A percentile compares a stretch with the other conserved stretches of the same genome.
phyloP scores from a whole-genome alignment of 2,888 invertebrate genomes.

The Apocheima hispidaria region DNA sequence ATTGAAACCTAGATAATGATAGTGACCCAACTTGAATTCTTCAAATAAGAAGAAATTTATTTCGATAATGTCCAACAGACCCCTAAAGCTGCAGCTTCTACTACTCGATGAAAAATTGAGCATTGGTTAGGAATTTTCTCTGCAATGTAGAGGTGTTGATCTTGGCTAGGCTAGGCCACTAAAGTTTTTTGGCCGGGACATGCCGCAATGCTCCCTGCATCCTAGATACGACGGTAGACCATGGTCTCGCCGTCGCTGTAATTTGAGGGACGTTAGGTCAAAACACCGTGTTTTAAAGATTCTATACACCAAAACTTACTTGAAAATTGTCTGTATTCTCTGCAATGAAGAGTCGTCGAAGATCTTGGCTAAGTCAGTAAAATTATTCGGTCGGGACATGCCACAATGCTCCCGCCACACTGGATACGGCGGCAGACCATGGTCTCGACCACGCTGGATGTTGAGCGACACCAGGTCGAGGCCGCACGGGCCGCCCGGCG shows the following conservation, averaged over 20 bases:
- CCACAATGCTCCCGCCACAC: constrained; percentile 92
- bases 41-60: no score
- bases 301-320: no score
- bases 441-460: constrained; percentile 95
- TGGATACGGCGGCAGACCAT: constrained; percentile 93
- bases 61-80: no score
- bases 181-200: constrained; percentile 87
- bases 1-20: no score
- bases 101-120: no score
- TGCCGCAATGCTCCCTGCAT: constrained; percentile 92
- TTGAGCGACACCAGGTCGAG: constrained; percentile 95
- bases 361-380: constrained; percentile 87
- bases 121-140: no score
- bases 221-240: constrained; percentile 92
- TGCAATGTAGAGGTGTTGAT: constrained; percentile 88
- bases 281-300: no score
- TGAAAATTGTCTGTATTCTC: constrained; percentile 88
- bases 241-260: constrained; percentile 96
- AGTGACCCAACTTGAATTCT: no score
- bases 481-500: constrained; percentile 84
- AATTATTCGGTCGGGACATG: constrained; percentile 86
- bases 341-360: constrained; percentile 88
- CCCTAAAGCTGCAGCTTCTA: no score
- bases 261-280: constrained; percentile 88
- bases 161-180: constrained; percentile 87